phyloP scores from a whole-genome alignment of 2,113 vertebrate species.

The Gobiocypris rarus region DNA sequence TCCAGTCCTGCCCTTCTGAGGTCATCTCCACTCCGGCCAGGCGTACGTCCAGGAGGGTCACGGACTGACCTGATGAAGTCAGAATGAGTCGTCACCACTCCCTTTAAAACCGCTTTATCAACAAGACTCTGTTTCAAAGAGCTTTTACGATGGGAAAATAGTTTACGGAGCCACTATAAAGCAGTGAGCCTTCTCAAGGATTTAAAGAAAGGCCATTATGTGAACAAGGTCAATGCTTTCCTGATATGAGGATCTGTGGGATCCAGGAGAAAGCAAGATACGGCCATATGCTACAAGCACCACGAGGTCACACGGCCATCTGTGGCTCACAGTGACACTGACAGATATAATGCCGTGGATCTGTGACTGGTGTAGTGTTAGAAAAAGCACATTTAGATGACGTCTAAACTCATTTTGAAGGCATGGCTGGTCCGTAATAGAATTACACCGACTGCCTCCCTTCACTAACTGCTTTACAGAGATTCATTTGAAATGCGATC shows the following conservation, averaged over 20 bases:
- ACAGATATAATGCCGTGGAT: neutral
- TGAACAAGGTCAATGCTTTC: neutral
- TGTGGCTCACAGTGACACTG: neutral
- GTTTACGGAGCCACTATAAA: neutral
- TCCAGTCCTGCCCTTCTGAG: conserved; percentile 77
- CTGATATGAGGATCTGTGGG: neutral
- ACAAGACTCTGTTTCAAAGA: conserved; percentile 35
- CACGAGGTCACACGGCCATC: conserved; percentile 21
- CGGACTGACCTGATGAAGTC: conserved; percentile 68
- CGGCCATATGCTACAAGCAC: conserved; percentile 9
- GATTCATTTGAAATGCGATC: conserved; percentile 26
- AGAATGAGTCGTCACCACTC: neutral
- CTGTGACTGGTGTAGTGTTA: neutral
- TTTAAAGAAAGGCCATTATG: neutral
- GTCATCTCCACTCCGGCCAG: conserved; percentile 90
- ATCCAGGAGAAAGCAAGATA: neutral
- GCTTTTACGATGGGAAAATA: conserved; percentile 33
- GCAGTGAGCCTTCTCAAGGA: neutral
- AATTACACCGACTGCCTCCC: conserved; percentile 5
- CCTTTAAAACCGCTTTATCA: neutral
- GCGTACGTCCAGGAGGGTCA: conserved; percentile 77
- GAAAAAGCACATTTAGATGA: conserved; percentile 3
- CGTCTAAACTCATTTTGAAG: conserved; percentile 13
- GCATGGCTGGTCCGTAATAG: neutral
- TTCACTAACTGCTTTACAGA: conserved; percentile 1